Evolutionary conservation across 2,113 vertebrate species (phyloP).

Genomic region (Circaetus cinerascens): DNA sequence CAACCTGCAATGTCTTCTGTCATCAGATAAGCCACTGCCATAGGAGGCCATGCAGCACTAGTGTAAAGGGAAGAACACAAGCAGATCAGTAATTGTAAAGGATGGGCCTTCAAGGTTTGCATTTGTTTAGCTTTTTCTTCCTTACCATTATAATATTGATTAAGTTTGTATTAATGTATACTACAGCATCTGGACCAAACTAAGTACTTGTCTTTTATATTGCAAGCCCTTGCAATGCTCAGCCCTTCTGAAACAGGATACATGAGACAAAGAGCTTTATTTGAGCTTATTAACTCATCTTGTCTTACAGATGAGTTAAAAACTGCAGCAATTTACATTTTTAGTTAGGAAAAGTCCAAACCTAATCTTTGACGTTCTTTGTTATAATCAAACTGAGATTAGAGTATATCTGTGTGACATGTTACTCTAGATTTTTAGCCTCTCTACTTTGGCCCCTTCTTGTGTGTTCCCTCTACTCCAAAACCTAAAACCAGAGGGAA

Average conservation of each 20-base stretch:
- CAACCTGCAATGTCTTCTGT: neutral
- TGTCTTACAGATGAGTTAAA: neutral
- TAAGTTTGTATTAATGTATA: neutral
- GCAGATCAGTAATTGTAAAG: neutral
- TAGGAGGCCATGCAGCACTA: neutral
- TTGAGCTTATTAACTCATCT: neutral
- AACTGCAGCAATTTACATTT: neutral
- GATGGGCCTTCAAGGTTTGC: neutral
- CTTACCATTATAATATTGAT: neutral
- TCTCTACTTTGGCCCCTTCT: neutral
- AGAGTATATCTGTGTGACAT: neutral
- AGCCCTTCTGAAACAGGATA: neutral
- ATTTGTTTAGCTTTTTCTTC: neutral
- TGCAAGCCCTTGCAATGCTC: neutral
- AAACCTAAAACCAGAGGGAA: neutral
- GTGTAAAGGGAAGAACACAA: neutral
- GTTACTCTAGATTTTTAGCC: neutral
- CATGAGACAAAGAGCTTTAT: neutral
- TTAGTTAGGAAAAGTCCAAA: neutral
- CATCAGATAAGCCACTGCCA: neutral
- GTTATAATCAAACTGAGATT: neutral
- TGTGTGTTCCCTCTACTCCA: neutral
- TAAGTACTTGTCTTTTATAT: neutral
- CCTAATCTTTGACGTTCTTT: neutral
- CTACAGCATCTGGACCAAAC: neutral